phyloP scores from a whole-genome alignment of 1,140 invertebrate genomes.

The Drosophila subobscura region DNA sequence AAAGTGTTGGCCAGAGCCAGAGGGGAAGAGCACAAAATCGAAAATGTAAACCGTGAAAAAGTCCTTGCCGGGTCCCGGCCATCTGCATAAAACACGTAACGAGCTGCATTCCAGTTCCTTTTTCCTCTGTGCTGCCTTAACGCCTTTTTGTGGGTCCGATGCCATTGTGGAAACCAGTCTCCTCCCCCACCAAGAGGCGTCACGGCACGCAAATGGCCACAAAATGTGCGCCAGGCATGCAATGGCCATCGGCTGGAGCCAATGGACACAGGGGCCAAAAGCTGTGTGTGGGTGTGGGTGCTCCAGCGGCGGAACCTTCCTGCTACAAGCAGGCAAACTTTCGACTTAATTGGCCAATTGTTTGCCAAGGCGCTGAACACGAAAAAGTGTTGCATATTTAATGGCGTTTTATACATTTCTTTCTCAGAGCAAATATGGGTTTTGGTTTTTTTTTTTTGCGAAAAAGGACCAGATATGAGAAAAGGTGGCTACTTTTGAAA shows the following conservation, averaged over 20 bases:
- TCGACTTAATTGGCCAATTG: constrained; percentile 78
- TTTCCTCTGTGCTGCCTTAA: not conserved
- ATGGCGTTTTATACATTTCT: constrained; percentile 35
- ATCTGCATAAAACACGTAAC: constrained; percentile 77
- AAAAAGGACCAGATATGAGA: constrained; percentile 6
- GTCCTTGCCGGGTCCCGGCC: constrained; percentile 24
- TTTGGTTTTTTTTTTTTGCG: not conserved
- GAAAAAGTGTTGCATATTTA: constrained; percentile 74
- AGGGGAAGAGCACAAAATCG: constrained; percentile 48
- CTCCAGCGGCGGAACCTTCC: not conserved
- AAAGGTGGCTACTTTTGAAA: constrained; percentile 42
- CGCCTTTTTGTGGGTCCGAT: constrained; percentile 8
- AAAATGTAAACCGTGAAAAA: constrained; percentile 64
- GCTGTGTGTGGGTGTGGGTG: not conserved
- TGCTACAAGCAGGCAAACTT: constrained; percentile 56
- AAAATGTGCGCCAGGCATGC: constrained; percentile 70
- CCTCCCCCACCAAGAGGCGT: constrained; percentile 32
- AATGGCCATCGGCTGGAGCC: constrained; percentile 44
- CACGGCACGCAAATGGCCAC: constrained; percentile 76
- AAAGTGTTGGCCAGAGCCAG: constrained; percentile 35
- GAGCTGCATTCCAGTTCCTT: constrained; percentile 37
- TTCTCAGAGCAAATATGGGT: not conserved
- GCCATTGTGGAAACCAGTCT: not conserved
- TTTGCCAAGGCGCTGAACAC: constrained; percentile 66
- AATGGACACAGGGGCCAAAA: constrained; percentile 8